A percentile compares a stretch with the other conserved stretches of the same genome.
Conservation (phyloP, 2,113 vertebrate species). For the Gadus macrocephalus region DNA sequence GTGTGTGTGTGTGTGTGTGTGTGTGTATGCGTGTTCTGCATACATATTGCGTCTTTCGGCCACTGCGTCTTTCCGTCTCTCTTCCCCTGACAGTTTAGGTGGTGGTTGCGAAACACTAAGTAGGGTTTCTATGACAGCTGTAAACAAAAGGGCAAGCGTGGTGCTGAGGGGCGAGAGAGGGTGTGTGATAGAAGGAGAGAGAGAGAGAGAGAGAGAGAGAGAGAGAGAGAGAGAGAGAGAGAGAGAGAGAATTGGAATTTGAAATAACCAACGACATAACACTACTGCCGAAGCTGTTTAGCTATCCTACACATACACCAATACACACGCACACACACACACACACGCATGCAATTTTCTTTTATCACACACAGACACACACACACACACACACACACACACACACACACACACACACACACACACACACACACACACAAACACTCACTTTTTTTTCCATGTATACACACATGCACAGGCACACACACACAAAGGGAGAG, state of each 20-base stretch:
- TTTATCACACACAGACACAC: too few relatives aligned
- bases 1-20: too few relatives aligned
- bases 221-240: too few relatives aligned
- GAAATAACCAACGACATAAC: slow-evolving; percentile 60
- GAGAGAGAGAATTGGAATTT: slow-evolving; percentile 20
- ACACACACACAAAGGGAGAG: slow-evolving; percentile 8
- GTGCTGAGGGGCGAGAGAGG: background rate
- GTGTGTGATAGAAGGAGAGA: slow-evolving; percentile 2
- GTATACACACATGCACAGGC: slow-evolving; percentile 4
- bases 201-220: background rate
- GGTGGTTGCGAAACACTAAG: slow-evolving; percentile 43
- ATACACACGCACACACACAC: slow-evolving; percentile 25
- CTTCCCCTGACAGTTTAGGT: background rate
- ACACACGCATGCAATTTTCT: slow-evolving; percentile 2
- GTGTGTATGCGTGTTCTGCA: too few relatives aligned
- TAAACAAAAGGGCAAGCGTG: slow-evolving; percentile 31
- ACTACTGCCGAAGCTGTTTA: slow-evolving; percentile 54
- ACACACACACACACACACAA: too few relatives aligned
- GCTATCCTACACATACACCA: slow-evolving; percentile 20
- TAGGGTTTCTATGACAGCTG: slow-evolving; percentile 39
- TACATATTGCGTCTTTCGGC: too few relatives aligned
- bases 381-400: too few relatives aligned
- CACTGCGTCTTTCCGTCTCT: too few relatives aligned
- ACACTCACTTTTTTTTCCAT: too few relatives aligned
- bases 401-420: too few relatives aligned